Percentiles rank a stretch among this genome's conserved stretches.
Conservation (phyloP, 2,888 invertebrate species). For the Drosophila kambysellisi region DNA sequence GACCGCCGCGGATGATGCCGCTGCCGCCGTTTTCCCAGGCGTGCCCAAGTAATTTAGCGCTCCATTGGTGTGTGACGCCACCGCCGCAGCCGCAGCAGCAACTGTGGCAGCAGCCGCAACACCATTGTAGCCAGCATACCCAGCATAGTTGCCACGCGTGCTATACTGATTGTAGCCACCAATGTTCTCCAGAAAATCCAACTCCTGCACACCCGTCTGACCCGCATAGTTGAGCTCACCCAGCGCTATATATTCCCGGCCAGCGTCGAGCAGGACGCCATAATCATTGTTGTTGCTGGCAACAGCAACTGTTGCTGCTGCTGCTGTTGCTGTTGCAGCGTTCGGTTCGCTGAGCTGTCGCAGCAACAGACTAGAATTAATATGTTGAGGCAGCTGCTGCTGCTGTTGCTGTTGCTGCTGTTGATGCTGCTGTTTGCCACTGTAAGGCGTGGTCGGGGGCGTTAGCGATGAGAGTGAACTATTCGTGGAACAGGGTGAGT, state of each 20-base stretch:
- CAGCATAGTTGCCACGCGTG: conserved; percentile 42
- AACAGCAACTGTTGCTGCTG: conserved; percentile 17
- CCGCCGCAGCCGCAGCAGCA: conserved; percentile 15
- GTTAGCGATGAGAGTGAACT: conserved; percentile 83
- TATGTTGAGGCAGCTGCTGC: conserved; percentile 28
- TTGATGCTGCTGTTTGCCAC: conserved; percentile 15
- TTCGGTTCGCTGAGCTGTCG: conserved; percentile 71
- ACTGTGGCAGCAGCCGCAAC: conserved; percentile 13
- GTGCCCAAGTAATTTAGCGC: conserved; percentile 83
- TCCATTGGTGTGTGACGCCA: conserved; percentile 81
- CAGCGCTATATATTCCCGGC: conserved; percentile 76
- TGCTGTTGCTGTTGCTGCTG: conserved; percentile 11
- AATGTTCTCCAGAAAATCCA: conserved; percentile 70
- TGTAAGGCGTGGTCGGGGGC: conserved; percentile 84
- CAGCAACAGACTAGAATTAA: conserved; percentile 64
- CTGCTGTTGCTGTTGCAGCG: conserved; percentile 4
- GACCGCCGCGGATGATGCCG: conserved; percentile 41
- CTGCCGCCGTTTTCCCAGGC: conserved; percentile 44
- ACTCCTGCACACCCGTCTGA: conserved; percentile 51
- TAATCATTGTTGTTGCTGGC: conserved; percentile 60
- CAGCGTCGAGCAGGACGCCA: conserved; percentile 75
- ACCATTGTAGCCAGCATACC: conserved; percentile 36
- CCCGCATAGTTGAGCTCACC: conserved; percentile 67
- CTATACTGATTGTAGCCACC: conserved; percentile 45
- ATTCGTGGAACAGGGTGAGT: conserved; percentile 83